Evolutionary conservation across 1,140 invertebrate species (phyloP).

Genomic region (Frieseomelitta varia): DNA sequence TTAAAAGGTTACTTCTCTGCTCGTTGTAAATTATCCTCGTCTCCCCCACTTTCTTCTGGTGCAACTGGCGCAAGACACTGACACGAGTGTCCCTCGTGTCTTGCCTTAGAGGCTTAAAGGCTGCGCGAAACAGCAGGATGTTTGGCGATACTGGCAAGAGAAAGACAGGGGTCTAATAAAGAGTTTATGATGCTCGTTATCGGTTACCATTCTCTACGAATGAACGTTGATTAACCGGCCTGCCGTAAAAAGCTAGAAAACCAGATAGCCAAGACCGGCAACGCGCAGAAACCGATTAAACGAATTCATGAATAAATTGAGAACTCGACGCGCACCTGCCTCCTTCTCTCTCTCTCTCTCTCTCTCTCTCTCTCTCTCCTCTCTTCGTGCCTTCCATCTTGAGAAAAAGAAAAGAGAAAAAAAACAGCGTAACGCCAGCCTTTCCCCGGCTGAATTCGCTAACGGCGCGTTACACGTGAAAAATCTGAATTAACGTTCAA

Average conservation of each 20-base stretch:
- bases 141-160: not conserved
- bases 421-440: not conserved
- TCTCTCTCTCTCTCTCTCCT: conserved; percentile 41
- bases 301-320: conserved; percentile 82
- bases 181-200: conserved; percentile 81
- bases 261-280: conserved; percentile 69
- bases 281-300: conserved; percentile 80
- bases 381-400: not conserved
- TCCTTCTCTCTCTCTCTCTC: conserved; percentile 43
- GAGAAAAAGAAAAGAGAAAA: not conserved
- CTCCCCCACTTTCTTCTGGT: conserved; percentile 29
- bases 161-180: conserved; percentile 72
- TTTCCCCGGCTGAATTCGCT: not conserved
- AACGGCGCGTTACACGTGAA: not conserved
- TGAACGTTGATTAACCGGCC: conserved; percentile 79
- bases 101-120: too few species aligned
- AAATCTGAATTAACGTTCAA: not conserved
- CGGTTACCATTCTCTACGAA: conserved; percentile 80
- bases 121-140: not conserved
- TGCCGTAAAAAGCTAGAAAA: conserved; percentile 76
- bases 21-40: conserved; percentile 29
- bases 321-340: conserved; percentile 73
- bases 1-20: conserved; percentile 67
- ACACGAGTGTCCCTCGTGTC: too few species aligned
- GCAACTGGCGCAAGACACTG: not conserved